phyloP scores from a whole-genome alignment of 2,888 invertebrate genomes.

The Cetonia aurata region DNA sequence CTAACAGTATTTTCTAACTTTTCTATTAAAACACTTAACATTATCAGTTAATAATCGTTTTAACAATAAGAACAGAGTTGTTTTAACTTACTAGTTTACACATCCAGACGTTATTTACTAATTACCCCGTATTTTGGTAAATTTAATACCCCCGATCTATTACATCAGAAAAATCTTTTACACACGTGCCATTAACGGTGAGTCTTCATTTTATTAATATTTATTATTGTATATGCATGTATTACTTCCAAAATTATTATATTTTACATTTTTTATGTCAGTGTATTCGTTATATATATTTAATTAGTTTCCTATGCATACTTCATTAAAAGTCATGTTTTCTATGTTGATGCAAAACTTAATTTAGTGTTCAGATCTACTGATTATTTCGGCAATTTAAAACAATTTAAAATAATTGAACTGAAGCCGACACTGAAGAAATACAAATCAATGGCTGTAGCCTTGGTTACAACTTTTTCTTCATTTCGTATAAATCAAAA shows the following conservation, averaged over 20 bases:
- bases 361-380: background rate
- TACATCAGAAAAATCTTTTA: constrained; percentile 35
- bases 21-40: constrained; percentile 5
- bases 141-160: constrained; percentile 10
- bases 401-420: constrained; percentile 31
- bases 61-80: constrained; percentile 5
- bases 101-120: constrained; percentile 16
- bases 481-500: too few species aligned
- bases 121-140: background rate
- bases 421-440: constrained; percentile 10
- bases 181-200: constrained; percentile 37
- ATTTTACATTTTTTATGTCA: constrained; percentile 5
- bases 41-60: too few species aligned
- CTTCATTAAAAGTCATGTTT: too few species aligned
- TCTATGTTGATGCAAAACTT: background rate
- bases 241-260: background rate
- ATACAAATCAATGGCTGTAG: constrained; percentile 1
- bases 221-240: background rate
- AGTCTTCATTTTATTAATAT: constrained; percentile 16
- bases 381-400: constrained; percentile 26
- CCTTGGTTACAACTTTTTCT: too few species aligned
- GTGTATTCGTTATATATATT: background rate
- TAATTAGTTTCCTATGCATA: too few species aligned
- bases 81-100: background rate
- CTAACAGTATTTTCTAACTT: background rate